Conservation (phyloP, 2,797 vertebrate species). For the Bothrops alternatus region DNA sequence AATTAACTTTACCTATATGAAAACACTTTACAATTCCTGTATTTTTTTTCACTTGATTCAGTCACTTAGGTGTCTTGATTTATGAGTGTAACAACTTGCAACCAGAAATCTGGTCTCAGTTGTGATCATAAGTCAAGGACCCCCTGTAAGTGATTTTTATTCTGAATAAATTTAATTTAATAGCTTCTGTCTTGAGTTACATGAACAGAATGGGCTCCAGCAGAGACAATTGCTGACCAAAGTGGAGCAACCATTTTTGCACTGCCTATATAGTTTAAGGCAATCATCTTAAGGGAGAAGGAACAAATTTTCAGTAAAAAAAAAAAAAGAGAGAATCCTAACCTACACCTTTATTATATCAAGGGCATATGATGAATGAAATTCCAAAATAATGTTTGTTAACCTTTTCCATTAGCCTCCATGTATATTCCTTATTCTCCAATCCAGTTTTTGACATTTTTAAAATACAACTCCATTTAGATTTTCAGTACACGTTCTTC, state of each 20-base stretch:
- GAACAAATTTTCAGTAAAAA: not conserved
- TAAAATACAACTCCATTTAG: not conserved
- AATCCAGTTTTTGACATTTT: not conserved
- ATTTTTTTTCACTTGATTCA: not conserved
- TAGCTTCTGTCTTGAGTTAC: not conserved
- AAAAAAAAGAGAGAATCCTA: not conserved
- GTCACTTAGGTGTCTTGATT: not conserved
- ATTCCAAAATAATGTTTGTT: not conserved
- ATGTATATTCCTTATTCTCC: not conserved
- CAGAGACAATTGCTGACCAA: not conserved
- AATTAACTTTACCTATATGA: not conserved
- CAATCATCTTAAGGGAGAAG: not conserved
- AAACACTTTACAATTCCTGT: not conserved
- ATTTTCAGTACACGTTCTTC: not conserved
- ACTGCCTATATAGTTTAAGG: not conserved
- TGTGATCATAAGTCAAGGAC: not conserved
- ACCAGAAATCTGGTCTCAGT: not conserved
- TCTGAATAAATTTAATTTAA: not conserved
- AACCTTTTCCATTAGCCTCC: not conserved
- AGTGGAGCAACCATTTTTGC: not conserved
- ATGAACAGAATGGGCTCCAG: not conserved
- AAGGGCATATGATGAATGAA: not conserved
- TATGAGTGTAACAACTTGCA: not conserved
- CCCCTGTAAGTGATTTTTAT: not conserved
- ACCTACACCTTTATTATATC: not conserved